Evolutionary conservation across 2,888 invertebrate genomes (phyloP), one percentile per base, ranked within the genome.

Genomic region (Axea sp.): DNA sequence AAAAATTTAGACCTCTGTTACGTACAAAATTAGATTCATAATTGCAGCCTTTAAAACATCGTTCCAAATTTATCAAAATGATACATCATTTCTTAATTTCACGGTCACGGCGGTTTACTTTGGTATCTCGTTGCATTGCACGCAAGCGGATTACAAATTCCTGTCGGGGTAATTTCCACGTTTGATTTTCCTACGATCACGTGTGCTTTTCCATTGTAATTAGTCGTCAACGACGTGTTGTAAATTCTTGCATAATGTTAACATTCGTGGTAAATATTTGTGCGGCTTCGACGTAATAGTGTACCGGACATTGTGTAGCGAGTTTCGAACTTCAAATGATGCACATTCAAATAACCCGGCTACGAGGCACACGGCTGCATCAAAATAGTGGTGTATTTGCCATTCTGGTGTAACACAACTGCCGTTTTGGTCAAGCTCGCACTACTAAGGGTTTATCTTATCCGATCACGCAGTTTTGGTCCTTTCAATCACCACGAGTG

Each of bases 251-350:
- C 69, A 74, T 68, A 73, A 76, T 71, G 53, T 72, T 68, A 75
- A 74, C 67, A 60, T 28, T 71, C 49, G 35, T 62, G 71, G 68
- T 67, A 77, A 75, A 77, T 76, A 77, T 76, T 76, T 76, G 68
- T 57, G 43, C 53, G 19, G 72, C 47, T 31, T 45, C 39, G 45
- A 41, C 43, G 53, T 49, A 64, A 65, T 33, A 45, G 37, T 45
- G 43, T 69, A 57, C 53, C 45, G 35, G 33, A 35, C 57, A 41
- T 37, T 60, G 41, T 65, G 59, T 73, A 26, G 53, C 15, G 35
- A 60, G 65, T 60, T 73, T 53, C 41, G 33, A 41, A 67, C 49
- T 51, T 57, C 35, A 55, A 64, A 57, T 64, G 26, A 59, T 37
- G 43, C 22, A 14, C 41, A 53, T 60, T 45, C 49, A 53, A 45